Conservation (phyloP, 1,140 invertebrate genomes). For the Scylla paramamosain region DNA sequence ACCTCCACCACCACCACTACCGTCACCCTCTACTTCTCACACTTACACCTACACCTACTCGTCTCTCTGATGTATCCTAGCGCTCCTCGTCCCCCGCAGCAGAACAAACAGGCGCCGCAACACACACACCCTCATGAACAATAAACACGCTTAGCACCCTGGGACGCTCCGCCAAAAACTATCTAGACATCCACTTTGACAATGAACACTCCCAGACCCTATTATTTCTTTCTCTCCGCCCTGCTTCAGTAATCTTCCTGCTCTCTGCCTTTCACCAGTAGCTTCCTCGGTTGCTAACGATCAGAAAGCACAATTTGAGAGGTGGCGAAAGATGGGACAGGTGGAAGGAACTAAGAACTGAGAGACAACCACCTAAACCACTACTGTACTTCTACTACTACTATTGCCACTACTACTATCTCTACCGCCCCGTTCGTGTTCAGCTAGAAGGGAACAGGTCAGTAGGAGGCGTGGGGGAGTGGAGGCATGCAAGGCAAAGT, state of each 20-base stretch:
- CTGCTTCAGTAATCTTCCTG: neutral
- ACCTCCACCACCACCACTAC: neutral
- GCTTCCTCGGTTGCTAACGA: neutral
- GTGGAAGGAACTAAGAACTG: neutral
- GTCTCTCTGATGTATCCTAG: neutral
- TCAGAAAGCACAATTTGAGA: neutral
- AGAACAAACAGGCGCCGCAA: neutral
- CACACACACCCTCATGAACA: constrained; percentile 56
- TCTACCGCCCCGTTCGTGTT: too few relatives aligned
- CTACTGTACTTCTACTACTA: too few relatives aligned
- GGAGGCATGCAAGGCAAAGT: neutral
- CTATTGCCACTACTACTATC: too few relatives aligned
- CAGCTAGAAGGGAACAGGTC: neutral
- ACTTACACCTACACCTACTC: neutral
- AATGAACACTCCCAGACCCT: neutral
- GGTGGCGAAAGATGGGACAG: neutral
- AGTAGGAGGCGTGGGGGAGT: neutral
- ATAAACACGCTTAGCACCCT: constrained; percentile 35
- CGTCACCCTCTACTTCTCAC: neutral
- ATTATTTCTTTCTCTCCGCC: neutral
- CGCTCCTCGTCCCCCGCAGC: neutral
- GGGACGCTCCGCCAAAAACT: constrained; percentile 34
- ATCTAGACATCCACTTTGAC: neutral
- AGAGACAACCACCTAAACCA: too few relatives aligned
- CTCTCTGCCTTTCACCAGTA: neutral